Evolutionary conservation across 2,113 vertebrate species (phyloP), one percentile per base, ranked within the genome.

Genomic region (Mystacornis crossleyi): DNA sequence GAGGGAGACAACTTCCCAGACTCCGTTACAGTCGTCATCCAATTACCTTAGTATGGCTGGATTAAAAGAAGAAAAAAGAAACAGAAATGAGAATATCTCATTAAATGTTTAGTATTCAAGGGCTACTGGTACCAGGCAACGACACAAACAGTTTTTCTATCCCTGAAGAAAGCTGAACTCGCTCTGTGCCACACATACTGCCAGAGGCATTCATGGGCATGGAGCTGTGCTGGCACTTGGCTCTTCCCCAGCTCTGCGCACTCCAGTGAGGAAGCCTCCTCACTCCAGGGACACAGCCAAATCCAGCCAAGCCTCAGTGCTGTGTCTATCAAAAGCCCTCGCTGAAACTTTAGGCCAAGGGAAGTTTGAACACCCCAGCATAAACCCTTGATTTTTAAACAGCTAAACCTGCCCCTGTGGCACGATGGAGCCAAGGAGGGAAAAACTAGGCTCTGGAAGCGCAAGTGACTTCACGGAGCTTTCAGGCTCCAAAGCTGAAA

Each of bases 101-200:
- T 82, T 80, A 80, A 57, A 62, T 11, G 36, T 31, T 93, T 6
- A 2, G 45, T 50, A 62, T 65, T 73, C 47, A 51, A 53, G 29
- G 50, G 29, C 16, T 43, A 55, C 62, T 34, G 79, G 72, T 38
- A 77, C 65, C 71, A 90, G 85, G 79, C 79, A 95, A 70, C 0
- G 0, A n/a, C 43, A 91, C 29, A 78, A 61, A 33, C 48, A 42
- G 45, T 58, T 77, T 33, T 65, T 65, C 74, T 58, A 16, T 18
- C 40, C 54, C 58, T 12, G 18, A 12, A 62, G 70, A 54, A 71
- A 53, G 53, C 60, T 31, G 19, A 38, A 34, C 31, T 53, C 54
- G 6, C 15, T 43, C 61, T 20, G 57, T 12, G n/a, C 45, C 8
- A 1, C 74, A 72, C 0, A 0, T 4, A 34, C 20, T 12, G 5